Evolutionary conservation across 2,797 vertebrate species (phyloP).

Genomic region (Pangasius larnaudii): DNA sequence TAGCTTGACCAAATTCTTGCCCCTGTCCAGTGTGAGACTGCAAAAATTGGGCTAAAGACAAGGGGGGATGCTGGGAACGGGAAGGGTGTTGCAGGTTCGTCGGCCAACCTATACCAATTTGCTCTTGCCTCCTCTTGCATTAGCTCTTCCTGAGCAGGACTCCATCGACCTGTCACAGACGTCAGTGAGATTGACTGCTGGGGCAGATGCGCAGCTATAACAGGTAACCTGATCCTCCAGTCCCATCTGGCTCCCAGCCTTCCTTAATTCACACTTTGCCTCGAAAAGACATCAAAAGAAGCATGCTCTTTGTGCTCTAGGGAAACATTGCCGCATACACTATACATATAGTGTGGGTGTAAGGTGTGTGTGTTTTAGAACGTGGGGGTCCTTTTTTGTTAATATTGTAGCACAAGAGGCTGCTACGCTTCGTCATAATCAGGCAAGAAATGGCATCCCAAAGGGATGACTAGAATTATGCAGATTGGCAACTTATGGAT

Average conservation of each 20-base stretch:
- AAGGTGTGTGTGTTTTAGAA: conserved; percentile 46
- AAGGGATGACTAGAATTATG: conserved; percentile 50
- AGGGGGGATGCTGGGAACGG: conserved; percentile 62
- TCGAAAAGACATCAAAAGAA: conserved; percentile 83
- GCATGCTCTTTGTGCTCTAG: conserved; percentile 68
- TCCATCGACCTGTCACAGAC: conserved; percentile 88
- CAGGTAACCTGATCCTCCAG: conserved; percentile 93
- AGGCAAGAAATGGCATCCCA: conserved; percentile 47
- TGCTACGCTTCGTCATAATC: conserved; percentile 40
- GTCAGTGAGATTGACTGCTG: conserved; percentile 91
- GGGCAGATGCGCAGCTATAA: conserved; percentile 91
- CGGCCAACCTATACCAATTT: conserved; percentile 63
- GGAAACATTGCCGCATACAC: conserved; percentile 53
- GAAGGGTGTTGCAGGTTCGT: conserved; percentile 20
- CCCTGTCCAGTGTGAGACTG: conserved; percentile 73
- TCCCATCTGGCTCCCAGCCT: conserved; percentile 91
- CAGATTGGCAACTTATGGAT: conserved; percentile 58
- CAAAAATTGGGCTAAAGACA: conserved; percentile 69
- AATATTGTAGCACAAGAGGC: conserved; percentile 64
- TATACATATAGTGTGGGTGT: conserved; percentile 41
- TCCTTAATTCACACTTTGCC: conserved; percentile 91
- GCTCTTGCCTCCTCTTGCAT: conserved; percentile 75
- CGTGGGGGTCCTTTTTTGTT: conserved; percentile 58
- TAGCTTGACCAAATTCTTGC: conserved; percentile 79
- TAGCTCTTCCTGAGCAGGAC: conserved; percentile 78